Base-by-base conservation (phyloP, 2,113 vertebrate genomes). In the Hymenochirus boettgeri region DNA sequence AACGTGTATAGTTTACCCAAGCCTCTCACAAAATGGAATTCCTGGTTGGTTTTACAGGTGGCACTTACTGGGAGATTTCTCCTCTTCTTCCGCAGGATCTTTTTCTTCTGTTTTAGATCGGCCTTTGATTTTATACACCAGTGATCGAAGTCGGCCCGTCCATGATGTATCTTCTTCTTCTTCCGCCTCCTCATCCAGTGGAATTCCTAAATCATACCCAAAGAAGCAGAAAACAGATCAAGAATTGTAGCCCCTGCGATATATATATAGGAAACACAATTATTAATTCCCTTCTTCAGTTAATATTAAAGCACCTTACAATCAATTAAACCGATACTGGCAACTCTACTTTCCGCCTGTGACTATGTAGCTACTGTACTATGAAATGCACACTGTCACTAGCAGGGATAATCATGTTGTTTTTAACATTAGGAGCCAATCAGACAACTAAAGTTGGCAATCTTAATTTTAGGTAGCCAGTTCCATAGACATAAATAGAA, bases 91-190 rank as follows among this genome's bases (percentile, higher is more conserved):
- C 0, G 57, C 80, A 12, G 86, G 86, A 59, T 87, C 83, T 47
- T 86, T 67, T 69, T 92, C 91, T 18, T 88, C 81, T 74, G 86
- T 86, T 77, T 85, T 93, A 46, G 89, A 77, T 42, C 86, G 85
- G 35, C 93, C 90, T 88, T 93, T 96, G 78, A 99, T 91, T 84
- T 91, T 97, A 73, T 89, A 86, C 62, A 99, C 75, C 71, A 99
- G 77, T 39, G 87, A 82, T 56, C 94, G 71, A 19, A 99, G 89
- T 50, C 90, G 94, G 22, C 91, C 91, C 76, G 85, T 88, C 79
- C 96, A 91, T 18, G 94, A 94, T 1, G 82, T 82, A 57, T 91
- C 88, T 46, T 92, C 86, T 7, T 91, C 86, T 26, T 93, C 90
- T 11, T 92, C 90, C 4, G 89, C 82, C 2, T 93, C 90, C 61